A percentile compares a stretch with the other conserved stretches of the same genome.
These are phyloP conservation scores for Nasonia vitripennis DNA, from an alignment of 1,140 invertebrate genomes.

Conservation along the genomic window DNA sequence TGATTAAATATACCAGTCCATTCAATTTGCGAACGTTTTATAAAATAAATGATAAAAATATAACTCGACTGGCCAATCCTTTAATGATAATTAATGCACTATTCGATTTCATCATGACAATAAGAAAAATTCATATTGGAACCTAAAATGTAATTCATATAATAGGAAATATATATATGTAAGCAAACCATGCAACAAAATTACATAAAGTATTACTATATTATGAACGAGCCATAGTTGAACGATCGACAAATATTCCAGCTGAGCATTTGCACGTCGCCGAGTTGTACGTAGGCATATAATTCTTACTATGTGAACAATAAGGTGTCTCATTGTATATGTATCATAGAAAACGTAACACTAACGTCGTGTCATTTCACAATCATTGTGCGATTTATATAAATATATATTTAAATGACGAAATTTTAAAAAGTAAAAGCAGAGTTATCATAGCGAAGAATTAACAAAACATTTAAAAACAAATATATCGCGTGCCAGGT, in stretches of 20 bases:
- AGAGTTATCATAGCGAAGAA: neutral
- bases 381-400: constrained; percentile 64
- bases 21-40: too few species aligned
- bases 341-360: constrained; percentile 61
- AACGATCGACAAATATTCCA: neutral
- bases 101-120: constrained; percentile 10
- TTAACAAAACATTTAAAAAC: constrained; percentile 28
- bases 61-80: neutral
- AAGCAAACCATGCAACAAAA: neutral
- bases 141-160: too few species aligned
- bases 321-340: constrained; percentile 70
- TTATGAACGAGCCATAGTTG: neutral
- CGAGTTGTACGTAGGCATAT: constrained; percentile 47
- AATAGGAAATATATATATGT: neutral
- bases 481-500: constrained; percentile 58
- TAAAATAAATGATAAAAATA: too few species aligned
- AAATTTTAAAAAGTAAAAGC: constrained; percentile 25
- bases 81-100: neutral
- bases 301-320: constrained; percentile 70
- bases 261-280: neutral
- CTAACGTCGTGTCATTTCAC: constrained; percentile 63
- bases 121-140: neutral
- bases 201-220: neutral
- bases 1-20: too few species aligned
- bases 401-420: constrained; percentile 37